Evolutionary conservation across 2,113 vertebrate genomes (phyloP).

Genomic region (Oncorhynchus tshawytscha): DNA sequence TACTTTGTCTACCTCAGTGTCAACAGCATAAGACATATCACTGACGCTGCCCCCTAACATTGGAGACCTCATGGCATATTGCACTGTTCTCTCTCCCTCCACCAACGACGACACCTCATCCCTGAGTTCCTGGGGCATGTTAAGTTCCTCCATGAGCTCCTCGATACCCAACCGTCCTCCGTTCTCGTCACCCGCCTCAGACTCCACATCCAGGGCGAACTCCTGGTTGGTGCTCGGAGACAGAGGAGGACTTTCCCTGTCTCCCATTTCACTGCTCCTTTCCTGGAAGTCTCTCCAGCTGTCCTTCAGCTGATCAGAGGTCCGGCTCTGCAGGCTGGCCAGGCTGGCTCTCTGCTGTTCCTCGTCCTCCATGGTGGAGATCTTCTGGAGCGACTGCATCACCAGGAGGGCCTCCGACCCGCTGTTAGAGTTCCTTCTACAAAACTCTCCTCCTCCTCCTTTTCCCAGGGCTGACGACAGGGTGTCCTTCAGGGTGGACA

Average conservation of each 20-base stretch:
- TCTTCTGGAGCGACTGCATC: conserved; percentile 80
- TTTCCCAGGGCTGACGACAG: conserved; percentile 36
- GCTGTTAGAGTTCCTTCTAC: conserved; percentile 45
- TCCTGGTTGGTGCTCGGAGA: conserved; percentile 58
- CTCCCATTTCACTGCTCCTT: conserved; percentile 42
- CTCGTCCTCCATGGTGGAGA: conserved; percentile 72
- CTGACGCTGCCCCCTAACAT: no score
- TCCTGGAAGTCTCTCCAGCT: conserved; percentile 69
- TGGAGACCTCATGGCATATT: not conserved
- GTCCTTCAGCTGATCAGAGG: conserved; percentile 63
- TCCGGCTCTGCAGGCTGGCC: conserved; percentile 73
- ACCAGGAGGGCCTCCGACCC: conserved; percentile 78
- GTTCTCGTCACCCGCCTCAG: conserved; percentile 47
- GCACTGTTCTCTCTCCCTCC: conserved; percentile 34
- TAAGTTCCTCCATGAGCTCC: conserved; percentile 68
- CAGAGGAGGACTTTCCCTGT: conserved; percentile 37
- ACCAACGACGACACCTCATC: conserved; percentile 55
- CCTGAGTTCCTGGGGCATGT: conserved; percentile 64
- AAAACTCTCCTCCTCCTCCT: conserved; percentile 45
- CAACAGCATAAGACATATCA: conserved; percentile 4
- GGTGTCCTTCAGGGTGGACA: conserved; percentile 80
- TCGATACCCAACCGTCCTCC: conserved; percentile 54
- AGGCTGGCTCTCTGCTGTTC: conserved; percentile 78
- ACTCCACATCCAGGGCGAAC: conserved; percentile 54
- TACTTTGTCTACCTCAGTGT: conserved; percentile 34